Conservation (phyloP, 2,888 invertebrate genomes). For the Eristalis intricaria region DNA sequence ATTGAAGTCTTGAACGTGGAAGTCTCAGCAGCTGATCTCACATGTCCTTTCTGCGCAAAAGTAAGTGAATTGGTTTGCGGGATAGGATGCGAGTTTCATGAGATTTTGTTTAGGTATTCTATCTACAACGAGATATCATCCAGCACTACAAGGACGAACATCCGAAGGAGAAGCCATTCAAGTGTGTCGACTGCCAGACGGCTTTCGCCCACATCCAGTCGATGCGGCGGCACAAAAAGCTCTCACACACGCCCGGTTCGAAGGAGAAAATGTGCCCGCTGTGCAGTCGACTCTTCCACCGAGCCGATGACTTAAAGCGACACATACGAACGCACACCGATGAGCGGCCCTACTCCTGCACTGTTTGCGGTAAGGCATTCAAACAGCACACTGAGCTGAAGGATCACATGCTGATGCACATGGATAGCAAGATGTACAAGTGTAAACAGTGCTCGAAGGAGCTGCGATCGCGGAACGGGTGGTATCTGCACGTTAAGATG, state of each 20-base stretch:
- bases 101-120: conserved; percentile 15
- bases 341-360: conserved; percentile 75
- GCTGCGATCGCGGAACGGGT: conserved; percentile 59
- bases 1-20: not conserved
- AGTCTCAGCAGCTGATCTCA: not conserved
- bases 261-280: conserved; percentile 74
- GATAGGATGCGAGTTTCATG: not conserved
- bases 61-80: conserved; percentile 3
- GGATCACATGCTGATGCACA: conserved; percentile 59
- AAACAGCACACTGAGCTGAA: conserved; percentile 73
- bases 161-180: conserved; percentile 53
- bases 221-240: conserved; percentile 74
- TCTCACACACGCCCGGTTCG: conserved; percentile 65
- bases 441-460: conserved; percentile 46
- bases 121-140: conserved; percentile 42
- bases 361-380: conserved; percentile 74
- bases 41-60: conserved; percentile 21
- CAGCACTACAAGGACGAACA: conserved; percentile 46
- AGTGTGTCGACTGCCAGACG: conserved; percentile 20
- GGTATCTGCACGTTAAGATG: conserved; percentile 55
- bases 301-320: conserved; percentile 74
- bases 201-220: conserved; percentile 55
- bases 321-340: conserved; percentile 75
- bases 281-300: conserved; percentile 73
- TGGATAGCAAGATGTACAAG: conserved; percentile 38